Evolutionary conservation across 2,797 vertebrate species (phyloP).

Genomic region (Pangasius krempfi): DNA sequence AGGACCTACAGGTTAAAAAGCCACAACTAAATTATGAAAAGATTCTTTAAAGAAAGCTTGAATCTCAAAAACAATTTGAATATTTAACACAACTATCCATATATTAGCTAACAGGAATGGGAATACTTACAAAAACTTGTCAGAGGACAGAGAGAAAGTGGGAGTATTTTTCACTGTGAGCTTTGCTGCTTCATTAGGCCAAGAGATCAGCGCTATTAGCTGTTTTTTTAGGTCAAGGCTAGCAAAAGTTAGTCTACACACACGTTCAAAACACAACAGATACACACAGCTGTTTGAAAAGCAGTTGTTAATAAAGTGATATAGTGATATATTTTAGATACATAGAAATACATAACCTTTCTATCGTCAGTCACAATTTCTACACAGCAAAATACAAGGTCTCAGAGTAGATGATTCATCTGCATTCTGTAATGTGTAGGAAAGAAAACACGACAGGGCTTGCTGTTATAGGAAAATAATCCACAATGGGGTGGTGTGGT

Average conservation of each 20-base stretch:
- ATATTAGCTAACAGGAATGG: not conserved
- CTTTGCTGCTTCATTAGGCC: constrained; percentile 31
- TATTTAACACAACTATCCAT: constrained; percentile 9
- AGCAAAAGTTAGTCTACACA: not conserved
- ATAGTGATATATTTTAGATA: not conserved
- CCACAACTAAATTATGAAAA: not conserved
- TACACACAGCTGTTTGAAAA: not conserved
- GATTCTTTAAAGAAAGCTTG: not conserved
- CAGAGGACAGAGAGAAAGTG: not conserved
- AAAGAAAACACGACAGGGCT: not conserved
- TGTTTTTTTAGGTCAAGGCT: not conserved
- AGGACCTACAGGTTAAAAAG: not conserved
- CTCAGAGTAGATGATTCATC: not conserved
- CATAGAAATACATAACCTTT: not conserved
- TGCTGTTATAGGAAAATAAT: not conserved
- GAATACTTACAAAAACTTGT: constrained; percentile 12
- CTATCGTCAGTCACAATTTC: not conserved
- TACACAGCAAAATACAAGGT: not conserved
- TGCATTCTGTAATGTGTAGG: not conserved
- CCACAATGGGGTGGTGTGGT: not conserved
- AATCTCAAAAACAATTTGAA: not conserved
- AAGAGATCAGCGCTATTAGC: not conserved
- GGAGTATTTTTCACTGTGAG: not conserved
- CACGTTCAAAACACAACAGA: not conserved
- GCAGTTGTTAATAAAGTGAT: not conserved